phyloP scores from a whole-genome alignment of 2,888 invertebrate species.

The Agrochola circellaris region DNA sequence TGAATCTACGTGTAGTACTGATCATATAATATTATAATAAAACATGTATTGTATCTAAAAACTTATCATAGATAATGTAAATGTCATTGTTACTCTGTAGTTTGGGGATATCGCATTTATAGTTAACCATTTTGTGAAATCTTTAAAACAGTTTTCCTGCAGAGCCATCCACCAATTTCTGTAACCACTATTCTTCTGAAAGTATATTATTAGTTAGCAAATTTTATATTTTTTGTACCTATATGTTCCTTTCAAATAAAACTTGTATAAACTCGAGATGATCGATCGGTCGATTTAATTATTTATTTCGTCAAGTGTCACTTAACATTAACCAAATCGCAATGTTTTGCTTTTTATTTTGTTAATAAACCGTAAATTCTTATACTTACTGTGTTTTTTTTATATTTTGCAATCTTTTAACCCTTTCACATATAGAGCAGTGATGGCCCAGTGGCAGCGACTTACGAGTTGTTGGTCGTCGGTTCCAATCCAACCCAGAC shows the following conservation, averaged over 20 bases:
- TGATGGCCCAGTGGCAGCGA: too few relatives aligned
- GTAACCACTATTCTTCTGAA: not conserved
- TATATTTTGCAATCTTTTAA: not conserved
- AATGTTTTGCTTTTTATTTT: constrained; percentile 71
- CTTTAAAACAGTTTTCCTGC: not conserved
- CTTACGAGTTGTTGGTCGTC: too few relatives aligned
- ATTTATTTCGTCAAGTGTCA: constrained; percentile 65
- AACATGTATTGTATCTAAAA: not conserved
- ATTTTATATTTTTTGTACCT: constrained; percentile 55
- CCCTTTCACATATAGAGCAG: too few relatives aligned
- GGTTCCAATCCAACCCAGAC: too few relatives aligned
- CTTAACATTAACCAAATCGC: constrained; percentile 61
- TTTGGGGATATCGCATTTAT: constrained; percentile 30
- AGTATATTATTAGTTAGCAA: constrained; percentile 39
- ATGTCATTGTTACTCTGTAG: constrained; percentile 14
- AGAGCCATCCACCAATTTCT: not conserved
- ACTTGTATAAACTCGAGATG: constrained; percentile 40
- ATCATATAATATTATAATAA: constrained; percentile 1
- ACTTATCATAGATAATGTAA: constrained; percentile 6
- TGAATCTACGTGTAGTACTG: constrained; percentile 1
- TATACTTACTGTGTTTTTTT: constrained; percentile 38
- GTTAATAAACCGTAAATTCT: constrained; percentile 67
- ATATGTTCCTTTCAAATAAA: constrained; percentile 42
- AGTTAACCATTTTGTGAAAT: not conserved
- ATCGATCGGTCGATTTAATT: constrained; percentile 41